A percentile compares a stretch with the other conserved stretches of the same genome.
Evolutionary conservation across 2,113 vertebrate species (phyloP).

Genomic region (Carassius gibelio): DNA sequence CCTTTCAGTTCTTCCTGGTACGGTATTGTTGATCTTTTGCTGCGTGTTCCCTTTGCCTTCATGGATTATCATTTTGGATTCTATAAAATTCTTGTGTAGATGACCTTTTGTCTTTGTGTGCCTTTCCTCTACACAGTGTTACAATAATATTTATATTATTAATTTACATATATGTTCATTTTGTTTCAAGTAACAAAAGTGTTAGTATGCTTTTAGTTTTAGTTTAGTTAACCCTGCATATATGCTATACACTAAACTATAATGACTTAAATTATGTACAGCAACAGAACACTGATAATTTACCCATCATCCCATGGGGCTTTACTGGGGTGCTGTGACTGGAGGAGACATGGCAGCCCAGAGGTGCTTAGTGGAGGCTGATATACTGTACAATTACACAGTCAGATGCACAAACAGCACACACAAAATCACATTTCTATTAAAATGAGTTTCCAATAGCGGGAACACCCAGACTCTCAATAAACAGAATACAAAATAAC

Average conservation of each 20-base stretch:
- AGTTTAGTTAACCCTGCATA: background rate
- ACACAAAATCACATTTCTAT: background rate
- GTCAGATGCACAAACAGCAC: background rate
- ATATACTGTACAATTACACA: conserved; percentile 28
- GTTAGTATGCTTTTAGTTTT: background rate
- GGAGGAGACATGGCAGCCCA: conserved; percentile 5
- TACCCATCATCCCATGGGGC: conserved; percentile 5
- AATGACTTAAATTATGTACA: conserved; percentile 8
- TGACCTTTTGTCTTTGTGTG: too few species aligned
- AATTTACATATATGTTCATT: too few species aligned
- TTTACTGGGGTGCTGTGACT: background rate
- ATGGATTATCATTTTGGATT: too few species aligned
- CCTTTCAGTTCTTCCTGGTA: too few species aligned
- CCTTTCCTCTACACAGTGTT: too few species aligned
- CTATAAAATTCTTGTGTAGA: too few species aligned
- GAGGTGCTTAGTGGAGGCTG: background rate
- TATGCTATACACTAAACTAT: background rate
- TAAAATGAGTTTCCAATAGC: conserved; percentile 16
- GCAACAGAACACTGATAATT: conserved; percentile 21
- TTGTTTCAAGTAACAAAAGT: too few species aligned
- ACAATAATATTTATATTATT: too few species aligned
- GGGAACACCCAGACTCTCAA: background rate
- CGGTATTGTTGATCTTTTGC: too few species aligned
- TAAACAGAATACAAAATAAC: background rate
- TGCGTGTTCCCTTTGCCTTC: too few species aligned